Evolutionary conservation across 1,140 invertebrate species (phyloP).

Genomic region (Cydia amplana): DNA sequence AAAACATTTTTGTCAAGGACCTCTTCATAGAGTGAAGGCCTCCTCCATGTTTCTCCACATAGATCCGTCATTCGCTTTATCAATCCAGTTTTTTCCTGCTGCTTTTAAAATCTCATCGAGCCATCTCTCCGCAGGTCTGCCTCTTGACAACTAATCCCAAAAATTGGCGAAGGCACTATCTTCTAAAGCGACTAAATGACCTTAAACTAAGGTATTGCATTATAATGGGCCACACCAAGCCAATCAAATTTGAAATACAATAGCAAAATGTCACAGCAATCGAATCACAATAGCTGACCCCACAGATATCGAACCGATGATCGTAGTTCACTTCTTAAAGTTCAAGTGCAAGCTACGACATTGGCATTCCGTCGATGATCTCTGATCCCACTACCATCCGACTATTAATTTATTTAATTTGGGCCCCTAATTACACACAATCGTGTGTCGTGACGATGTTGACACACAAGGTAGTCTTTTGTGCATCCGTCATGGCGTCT

Average conservation of each 20-base stretch:
- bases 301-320: neutral
- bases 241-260: neutral
- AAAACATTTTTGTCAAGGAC: no score
- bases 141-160: no score
- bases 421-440: constrained; percentile 70
- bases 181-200: no score
- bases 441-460: constrained; percentile 63
- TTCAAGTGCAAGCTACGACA: constrained; percentile 36
- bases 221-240: neutral
- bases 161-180: no score
- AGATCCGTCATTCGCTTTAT: no score
- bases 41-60: no score
- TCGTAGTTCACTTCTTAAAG: neutral
- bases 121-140: no score
- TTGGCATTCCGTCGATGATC: constrained; percentile 44
- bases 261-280: constrained; percentile 6
- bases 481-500: constrained; percentile 67
- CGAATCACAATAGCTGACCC: constrained; percentile 12
- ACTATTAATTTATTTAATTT: constrained; percentile 70
- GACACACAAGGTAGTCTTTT: constrained; percentile 76
- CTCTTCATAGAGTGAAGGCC: no score
- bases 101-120: no score
- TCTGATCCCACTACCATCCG: constrained; percentile 49
- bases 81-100: no score
- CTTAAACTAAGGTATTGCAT: neutral